Percentiles rank a stretch among this genome's conserved stretches.
Conservation (phyloP, 2,113 vertebrate species). For the Solenodon paradoxus region DNA sequence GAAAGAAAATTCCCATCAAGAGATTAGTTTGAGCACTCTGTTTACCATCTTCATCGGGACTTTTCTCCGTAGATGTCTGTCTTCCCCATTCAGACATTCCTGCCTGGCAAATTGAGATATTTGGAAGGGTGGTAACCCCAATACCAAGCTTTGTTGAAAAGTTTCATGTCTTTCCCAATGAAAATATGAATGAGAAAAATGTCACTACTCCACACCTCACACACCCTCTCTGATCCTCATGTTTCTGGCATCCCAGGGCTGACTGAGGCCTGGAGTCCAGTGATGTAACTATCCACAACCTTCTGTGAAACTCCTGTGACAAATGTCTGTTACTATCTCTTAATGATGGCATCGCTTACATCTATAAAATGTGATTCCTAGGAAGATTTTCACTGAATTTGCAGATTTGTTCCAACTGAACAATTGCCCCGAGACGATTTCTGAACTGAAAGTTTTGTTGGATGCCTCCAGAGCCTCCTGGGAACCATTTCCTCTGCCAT, state of each 20-base stretch:
- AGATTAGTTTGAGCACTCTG: not conserved
- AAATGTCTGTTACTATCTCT: not conserved
- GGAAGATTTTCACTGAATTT: not conserved
- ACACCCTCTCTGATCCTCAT: not conserved
- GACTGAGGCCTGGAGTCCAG: not conserved
- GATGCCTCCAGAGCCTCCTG: rapidly evolving
- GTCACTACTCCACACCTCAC: too few species aligned
- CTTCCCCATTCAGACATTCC: not conserved
- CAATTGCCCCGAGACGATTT: not conserved
- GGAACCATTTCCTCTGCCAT: not conserved
- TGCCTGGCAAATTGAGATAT: not conserved
- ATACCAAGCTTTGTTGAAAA: not conserved
- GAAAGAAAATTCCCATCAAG: not conserved
- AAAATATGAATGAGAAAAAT: not conserved
- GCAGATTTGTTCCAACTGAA: not conserved
- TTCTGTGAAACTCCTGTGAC: not conserved
- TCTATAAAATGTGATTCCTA: not conserved
- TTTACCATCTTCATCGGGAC: not conserved
- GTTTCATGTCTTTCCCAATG: not conserved
- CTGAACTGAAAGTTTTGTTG: not conserved
- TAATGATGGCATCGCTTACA: not conserved
- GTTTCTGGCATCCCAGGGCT: not conserved
- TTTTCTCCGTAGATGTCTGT: not conserved
- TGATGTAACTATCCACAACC: not conserved
- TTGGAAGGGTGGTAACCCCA: not conserved